phyloP scores from a whole-genome alignment of 2,113 vertebrate species.

The Caranx melampygus region DNA sequence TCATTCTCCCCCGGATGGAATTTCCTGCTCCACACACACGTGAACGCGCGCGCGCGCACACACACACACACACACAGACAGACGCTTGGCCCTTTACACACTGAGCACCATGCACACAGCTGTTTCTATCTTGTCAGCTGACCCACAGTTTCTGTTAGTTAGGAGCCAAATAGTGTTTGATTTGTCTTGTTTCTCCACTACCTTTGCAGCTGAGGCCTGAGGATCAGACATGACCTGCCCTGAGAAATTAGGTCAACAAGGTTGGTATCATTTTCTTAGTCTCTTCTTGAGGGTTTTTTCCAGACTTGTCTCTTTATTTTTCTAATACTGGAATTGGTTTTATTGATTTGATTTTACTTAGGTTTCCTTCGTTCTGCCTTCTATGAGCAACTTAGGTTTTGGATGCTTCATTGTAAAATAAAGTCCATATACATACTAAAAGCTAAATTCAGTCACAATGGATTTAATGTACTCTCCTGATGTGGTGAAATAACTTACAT shows the following conservation, averaged over 20 bases:
- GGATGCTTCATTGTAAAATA: background rate
- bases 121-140: constrained; percentile 82
- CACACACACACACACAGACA: constrained; percentile 47
- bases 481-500: background rate
- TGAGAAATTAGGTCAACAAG: background rate
- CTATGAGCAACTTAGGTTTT: background rate
- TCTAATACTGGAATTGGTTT: background rate
- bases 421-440: background rate
- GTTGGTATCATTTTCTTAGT: background rate
- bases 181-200: constrained; percentile 36
- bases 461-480: background rate
- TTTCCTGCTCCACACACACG: constrained; percentile 72
- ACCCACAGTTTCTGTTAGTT: constrained; percentile 73
- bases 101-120: constrained; percentile 63
- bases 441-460: background rate
- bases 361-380: background rate
- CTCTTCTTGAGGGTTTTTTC: background rate
- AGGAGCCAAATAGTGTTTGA: constrained; percentile 56
- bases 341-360: background rate
- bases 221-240: background rate
- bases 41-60: constrained; percentile 28
- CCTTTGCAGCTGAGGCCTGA: background rate
- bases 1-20: constrained; percentile 74
- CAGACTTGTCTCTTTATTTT: background rate
- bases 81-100: constrained; percentile 46